Evolutionary conservation across 2,888 invertebrate species (phyloP).

Genomic region (Eudemis profundana): DNA sequence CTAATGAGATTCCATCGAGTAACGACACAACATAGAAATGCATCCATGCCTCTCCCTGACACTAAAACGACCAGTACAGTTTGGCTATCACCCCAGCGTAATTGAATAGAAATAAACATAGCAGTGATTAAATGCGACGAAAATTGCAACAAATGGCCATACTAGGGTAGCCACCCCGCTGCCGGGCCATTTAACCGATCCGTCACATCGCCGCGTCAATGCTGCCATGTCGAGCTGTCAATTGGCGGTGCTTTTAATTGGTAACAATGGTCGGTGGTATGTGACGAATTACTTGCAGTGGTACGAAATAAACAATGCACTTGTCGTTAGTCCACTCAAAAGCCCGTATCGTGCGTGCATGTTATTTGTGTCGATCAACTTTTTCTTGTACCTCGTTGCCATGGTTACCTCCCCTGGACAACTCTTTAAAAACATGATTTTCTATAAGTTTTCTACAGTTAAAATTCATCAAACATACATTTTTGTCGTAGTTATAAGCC

Average conservation of each 20-base stretch:
- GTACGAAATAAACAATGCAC: background rate
- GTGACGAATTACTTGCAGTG: slow-evolving; percentile 6
- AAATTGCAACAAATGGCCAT: slow-evolving; percentile 16
- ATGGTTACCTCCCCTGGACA: too few relatives aligned
- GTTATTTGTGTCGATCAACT: too few relatives aligned
- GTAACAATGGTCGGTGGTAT: slow-evolving; percentile 34
- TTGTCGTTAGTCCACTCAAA: too few relatives aligned
- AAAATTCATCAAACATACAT: too few relatives aligned
- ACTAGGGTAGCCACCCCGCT: slow-evolving; percentile 1
- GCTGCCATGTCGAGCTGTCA: slow-evolving; percentile 34
- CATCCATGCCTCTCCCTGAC: background rate
- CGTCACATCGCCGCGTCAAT: slow-evolving; percentile 14
- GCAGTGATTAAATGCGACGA: slow-evolving; percentile 22
- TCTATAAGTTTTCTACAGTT: too few relatives aligned
- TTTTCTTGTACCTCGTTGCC: too few relatives aligned
- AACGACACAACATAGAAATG: too few relatives aligned
- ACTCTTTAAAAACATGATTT: too few relatives aligned
- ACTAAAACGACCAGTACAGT: background rate
- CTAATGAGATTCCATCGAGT: too few relatives aligned
- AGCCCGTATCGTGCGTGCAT: too few relatives aligned
- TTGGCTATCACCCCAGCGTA: slow-evolving; percentile 2
- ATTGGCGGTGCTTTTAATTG: slow-evolving; percentile 36
- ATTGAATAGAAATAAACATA: slow-evolving; percentile 31
- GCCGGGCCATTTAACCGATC: slow-evolving; percentile 34
- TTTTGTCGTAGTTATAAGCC: too few relatives aligned